These are phyloP conservation scores for Philereme transversata DNA, from an alignment of 2,888 invertebrate species.

Conservation along the genomic window DNA sequence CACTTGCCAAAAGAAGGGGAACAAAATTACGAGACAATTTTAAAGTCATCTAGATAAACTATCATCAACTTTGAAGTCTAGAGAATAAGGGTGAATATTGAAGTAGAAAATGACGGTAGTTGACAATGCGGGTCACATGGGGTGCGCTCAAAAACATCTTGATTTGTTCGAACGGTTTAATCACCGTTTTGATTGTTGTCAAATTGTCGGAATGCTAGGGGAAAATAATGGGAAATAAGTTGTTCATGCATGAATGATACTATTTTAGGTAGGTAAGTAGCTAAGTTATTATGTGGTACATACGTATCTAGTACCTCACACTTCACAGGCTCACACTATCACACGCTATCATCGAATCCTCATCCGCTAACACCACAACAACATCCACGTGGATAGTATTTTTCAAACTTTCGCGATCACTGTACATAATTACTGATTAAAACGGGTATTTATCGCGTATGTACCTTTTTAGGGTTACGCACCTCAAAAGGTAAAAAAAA, in stretches of 20 bases:
- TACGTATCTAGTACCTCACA: neutral
- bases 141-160: conserved; percentile 20
- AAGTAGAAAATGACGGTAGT: conserved; percentile 7
- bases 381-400: too few species aligned
- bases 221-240: conserved; percentile 18
- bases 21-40: conserved; percentile 35
- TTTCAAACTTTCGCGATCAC: too few species aligned
- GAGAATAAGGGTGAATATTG: conserved; percentile 18
- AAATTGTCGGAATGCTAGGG: conserved; percentile 12
- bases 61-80: conserved; percentile 16
- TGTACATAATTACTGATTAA: too few species aligned
- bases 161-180: conserved; percentile 2
- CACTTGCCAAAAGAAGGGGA: conserved; percentile 62
- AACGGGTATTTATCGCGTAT: too few species aligned
- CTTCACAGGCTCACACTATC: too few species aligned
- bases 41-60: conserved; percentile 20
- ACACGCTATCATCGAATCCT: too few species aligned
- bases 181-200: conserved; percentile 19
- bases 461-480: too few species aligned
- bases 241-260: neutral
- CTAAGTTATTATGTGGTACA: neutral
- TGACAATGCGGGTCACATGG: conserved; percentile 23
- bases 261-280: neutral
- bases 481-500: too few species aligned
- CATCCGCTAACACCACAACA: too few species aligned